Evolutionary conservation across 2,113 vertebrate genomes (phyloP).

Genomic region (Athene noctua): DNA sequence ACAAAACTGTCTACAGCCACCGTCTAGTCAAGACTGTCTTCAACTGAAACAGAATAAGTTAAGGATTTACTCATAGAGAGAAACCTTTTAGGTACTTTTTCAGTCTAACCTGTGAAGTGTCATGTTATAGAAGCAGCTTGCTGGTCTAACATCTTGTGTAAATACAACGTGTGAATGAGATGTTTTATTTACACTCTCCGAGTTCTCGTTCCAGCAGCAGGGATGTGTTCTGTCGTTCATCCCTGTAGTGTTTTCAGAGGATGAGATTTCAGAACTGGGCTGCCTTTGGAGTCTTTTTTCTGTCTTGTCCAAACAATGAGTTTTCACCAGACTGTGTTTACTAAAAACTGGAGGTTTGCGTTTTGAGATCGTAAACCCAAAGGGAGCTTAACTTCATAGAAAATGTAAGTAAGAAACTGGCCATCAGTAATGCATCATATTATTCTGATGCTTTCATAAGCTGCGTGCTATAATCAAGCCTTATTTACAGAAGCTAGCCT

Average conservation of each 20-base stretch:
- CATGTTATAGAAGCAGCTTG: conserved; percentile 39
- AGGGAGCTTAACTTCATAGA: background rate
- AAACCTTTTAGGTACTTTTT: conserved; percentile 38
- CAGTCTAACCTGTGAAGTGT: background rate
- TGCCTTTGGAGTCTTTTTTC: background rate
- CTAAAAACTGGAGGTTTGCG: background rate
- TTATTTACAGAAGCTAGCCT: conserved; percentile 13
- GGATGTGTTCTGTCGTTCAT: background rate
- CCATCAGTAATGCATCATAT: background rate
- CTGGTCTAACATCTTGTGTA: conserved; percentile 25
- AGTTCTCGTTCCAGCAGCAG: background rate
- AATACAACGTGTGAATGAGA: background rate
- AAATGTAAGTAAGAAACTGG: conserved; percentile 19
- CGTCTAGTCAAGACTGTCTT: conserved; percentile 14
- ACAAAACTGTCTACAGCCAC: background rate
- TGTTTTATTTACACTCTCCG: background rate
- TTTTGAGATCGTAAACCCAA: background rate
- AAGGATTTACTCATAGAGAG: conserved; percentile 8
- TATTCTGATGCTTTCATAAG: conserved; percentile 12
- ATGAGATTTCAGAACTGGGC: background rate
- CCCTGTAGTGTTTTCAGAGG: background rate
- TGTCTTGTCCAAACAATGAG: background rate
- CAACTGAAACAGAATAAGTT: conserved; percentile 1
- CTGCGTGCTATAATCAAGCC: conserved; percentile 7
- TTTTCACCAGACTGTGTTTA: background rate